Percentiles rank a stretch among this genome's conserved stretches.
Conservation (phyloP, 2,797 vertebrate genomes). For the Sebastes paucispinis region DNA sequence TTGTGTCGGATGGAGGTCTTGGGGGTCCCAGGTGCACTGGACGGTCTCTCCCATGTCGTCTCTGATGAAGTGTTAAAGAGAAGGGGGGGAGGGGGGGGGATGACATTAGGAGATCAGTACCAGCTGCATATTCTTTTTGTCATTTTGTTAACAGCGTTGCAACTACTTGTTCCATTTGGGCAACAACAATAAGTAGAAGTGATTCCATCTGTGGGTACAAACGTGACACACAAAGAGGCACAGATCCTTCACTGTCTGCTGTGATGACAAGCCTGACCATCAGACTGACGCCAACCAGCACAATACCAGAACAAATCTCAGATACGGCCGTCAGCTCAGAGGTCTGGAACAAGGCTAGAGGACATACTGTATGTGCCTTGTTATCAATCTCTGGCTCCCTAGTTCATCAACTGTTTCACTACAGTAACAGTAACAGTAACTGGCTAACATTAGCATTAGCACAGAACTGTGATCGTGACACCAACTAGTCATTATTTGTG, state of each 20-base stretch:
- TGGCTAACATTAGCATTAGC: neutral
- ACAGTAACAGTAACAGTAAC: neutral
- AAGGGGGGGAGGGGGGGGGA: neutral
- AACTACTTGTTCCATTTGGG: conserved; percentile 2
- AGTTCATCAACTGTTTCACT: neutral
- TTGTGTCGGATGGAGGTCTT: conserved; percentile 89
- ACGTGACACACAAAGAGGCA: neutral
- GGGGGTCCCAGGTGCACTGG: conserved; percentile 88
- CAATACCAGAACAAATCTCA: neutral
- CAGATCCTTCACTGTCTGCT: neutral
- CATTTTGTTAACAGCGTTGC: neutral
- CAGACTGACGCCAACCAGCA: neutral
- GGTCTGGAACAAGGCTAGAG: neutral
- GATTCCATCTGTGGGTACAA: conserved; percentile 18
- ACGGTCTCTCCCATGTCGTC: conserved; percentile 96
- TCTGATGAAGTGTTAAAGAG: conserved; percentile 74
- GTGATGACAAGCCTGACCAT: neutral
- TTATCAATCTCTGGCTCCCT: neutral
- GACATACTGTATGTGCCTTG: neutral
- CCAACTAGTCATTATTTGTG: neutral
- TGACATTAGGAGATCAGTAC: conserved; percentile 22
- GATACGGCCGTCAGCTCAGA: neutral
- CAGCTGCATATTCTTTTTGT: neutral
- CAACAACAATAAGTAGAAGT: conserved; percentile 39
- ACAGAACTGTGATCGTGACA: neutral